Conservation (phyloP, 35 echinoderm and acorn worm genomes). For the Apostichopus parvimensis region DNA sequence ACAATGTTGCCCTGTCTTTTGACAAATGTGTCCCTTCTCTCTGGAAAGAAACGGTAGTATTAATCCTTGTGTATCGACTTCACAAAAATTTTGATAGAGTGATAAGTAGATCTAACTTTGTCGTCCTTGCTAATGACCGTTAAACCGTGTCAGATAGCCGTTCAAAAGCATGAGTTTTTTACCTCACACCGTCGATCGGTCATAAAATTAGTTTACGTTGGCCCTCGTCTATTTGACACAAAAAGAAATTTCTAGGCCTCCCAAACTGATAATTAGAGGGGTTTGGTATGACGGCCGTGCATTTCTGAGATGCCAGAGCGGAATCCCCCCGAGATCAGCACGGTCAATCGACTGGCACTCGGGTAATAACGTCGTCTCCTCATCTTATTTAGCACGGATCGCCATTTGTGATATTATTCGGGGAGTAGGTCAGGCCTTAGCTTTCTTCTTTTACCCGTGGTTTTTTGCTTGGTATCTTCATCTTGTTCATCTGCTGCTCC, state of each 20-base stretch:
- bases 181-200: not conserved
- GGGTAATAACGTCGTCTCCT: too few species aligned
- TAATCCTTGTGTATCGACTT: too few species aligned
- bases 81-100: too few species aligned
- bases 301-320: constrained; percentile 10
- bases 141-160: too few species aligned
- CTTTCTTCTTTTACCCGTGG: not conserved
- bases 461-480: not conserved
- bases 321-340: constrained; percentile 13
- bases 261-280: constrained; percentile 12
- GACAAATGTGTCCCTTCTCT: too few species aligned
- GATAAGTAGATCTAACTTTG: too few species aligned
- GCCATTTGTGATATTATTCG: too few species aligned
- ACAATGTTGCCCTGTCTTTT: too few species aligned
- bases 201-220: not conserved
- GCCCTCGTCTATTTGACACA: constrained; percentile 10
- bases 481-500: not conserved
- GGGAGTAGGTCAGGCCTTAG: not conserved
- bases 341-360: not conserved
- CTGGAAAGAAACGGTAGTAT: too few species aligned
- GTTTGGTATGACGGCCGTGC: not conserved
- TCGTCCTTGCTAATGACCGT: too few species aligned
- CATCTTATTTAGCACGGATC: too few species aligned
- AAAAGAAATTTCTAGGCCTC: not conserved
- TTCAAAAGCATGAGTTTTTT: too few species aligned